Evolutionary conservation across 2,113 vertebrate genomes (phyloP).

Genomic region (Blennius ocellaris): DNA sequence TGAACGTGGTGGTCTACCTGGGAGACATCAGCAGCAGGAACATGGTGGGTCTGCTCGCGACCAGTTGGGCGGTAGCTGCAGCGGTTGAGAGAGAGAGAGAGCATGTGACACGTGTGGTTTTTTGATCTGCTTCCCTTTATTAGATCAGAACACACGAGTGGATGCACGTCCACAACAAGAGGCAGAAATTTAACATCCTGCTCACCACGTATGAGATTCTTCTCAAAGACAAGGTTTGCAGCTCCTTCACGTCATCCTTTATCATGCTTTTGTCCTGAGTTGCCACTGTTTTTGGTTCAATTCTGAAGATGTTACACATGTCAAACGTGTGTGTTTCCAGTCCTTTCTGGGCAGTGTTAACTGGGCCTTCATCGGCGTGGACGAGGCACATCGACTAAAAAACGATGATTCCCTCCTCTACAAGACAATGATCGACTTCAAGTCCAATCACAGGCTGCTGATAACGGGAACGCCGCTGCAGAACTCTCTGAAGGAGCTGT

Average conservation of each 20-base stretch:
- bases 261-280: background rate
- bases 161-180: constrained; percentile 96
- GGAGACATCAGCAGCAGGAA: constrained; percentile 97
- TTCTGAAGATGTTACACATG: too few species aligned
- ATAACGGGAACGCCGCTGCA: constrained; percentile 98
- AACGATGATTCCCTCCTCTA: constrained; percentile 98
- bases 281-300: background rate
- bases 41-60: constrained; percentile 85
- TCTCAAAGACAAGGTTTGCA: constrained; percentile 94
- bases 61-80: background rate
- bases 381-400: constrained; percentile 97
- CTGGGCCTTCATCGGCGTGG: constrained; percentile 97
- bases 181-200: constrained; percentile 96
- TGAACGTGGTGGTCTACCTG: constrained; percentile 97
- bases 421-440: constrained; percentile 98
- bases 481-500: constrained; percentile 98
- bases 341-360: constrained; percentile 94
- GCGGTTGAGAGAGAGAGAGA: background rate
- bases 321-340: constrained; percentile 72
- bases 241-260: constrained; percentile 16
- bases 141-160: constrained; percentile 98
- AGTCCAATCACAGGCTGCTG: constrained; percentile 96
- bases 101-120: background rate
- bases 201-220: constrained; percentile 98
- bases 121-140: constrained; percentile 8